These are phyloP conservation scores for Drosophila tani DNA, from an alignment of 1,140 invertebrate genomes.

Conservation along the genomic window DNA sequence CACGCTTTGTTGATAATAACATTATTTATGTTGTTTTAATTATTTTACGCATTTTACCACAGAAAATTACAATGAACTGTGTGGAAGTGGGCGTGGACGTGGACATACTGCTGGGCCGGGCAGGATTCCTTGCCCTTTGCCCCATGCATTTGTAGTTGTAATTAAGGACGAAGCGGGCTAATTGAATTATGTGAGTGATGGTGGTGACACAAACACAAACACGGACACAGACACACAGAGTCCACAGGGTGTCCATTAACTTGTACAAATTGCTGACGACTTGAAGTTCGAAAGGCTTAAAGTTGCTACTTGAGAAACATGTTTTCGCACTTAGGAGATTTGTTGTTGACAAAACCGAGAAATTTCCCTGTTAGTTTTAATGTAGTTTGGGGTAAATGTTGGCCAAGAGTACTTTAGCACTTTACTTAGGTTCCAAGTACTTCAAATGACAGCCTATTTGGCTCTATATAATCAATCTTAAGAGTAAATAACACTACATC, in stretches of 20 bases:
- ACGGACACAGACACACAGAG: background rate
- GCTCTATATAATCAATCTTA: too few relatives aligned
- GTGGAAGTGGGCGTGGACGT: slow-evolving; percentile 49
- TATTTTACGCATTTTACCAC: slow-evolving; percentile 71
- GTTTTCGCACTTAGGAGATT: slow-evolving; percentile 51
- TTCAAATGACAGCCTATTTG: background rate
- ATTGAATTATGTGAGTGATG: slow-evolving; percentile 66
- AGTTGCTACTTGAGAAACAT: slow-evolving; percentile 34
- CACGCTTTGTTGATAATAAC: slow-evolving; percentile 54
- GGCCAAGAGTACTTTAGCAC: background rate
- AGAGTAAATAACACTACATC: background rate
- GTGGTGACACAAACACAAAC: slow-evolving; percentile 24
- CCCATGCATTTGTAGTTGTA: slow-evolving; percentile 53
- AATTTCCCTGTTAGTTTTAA: slow-evolving; percentile 10
- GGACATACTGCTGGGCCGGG: slow-evolving; percentile 14
- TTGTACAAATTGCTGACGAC: slow-evolving; percentile 30
- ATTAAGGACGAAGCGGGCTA: slow-evolving; percentile 69
- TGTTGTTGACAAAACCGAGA: slow-evolving; percentile 27
- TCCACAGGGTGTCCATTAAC: slow-evolving; percentile 49
- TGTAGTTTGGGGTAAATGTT: background rate
- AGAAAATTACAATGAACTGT: slow-evolving; percentile 53
- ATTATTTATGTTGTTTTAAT: slow-evolving; percentile 79
- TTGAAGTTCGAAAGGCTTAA: slow-evolving; percentile 40
- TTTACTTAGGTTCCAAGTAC: background rate
- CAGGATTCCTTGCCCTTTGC: slow-evolving; percentile 37